Percentiles rank a stretch among this genome's conserved stretches.
Conservation (phyloP, 2,797 vertebrate species). For the Molossus alvarezi region DNA sequence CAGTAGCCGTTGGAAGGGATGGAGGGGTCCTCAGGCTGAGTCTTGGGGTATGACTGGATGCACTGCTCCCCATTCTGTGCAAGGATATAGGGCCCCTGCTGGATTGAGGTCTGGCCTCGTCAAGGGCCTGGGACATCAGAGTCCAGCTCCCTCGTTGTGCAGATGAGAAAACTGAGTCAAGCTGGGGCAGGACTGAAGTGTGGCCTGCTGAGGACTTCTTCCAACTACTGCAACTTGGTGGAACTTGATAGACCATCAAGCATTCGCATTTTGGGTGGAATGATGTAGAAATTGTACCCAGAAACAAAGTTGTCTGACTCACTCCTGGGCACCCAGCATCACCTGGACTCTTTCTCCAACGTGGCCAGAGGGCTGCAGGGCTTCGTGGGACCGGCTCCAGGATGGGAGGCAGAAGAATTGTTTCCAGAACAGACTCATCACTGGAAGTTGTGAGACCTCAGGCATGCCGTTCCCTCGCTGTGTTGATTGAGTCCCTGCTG, state of each 20-base stretch:
- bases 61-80: not conserved
- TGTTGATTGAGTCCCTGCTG: not conserved
- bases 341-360: not conserved
- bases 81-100: not conserved
- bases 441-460: not conserved
- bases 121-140: not conserved
- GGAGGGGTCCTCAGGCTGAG: not conserved
- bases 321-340: not conserved
- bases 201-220: not conserved
- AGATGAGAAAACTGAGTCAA: not conserved
- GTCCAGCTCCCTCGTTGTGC: not conserved
- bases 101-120: not conserved
- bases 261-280: not conserved
- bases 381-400: not conserved
- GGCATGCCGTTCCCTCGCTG: rapidly evolving
- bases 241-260: not conserved
- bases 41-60: rapidly evolving
- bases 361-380: not conserved
- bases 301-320: not conserved
- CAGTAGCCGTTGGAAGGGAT: not conserved
- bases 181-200: not conserved
- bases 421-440: not conserved
- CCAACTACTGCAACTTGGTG: not conserved
- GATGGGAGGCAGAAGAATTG: not conserved
- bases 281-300: not conserved